A percentile compares a stretch with the other conserved stretches of the same genome.
phyloP scores from a whole-genome alignment of 2,113 vertebrate species.

The Triplophysa rosa region DNA sequence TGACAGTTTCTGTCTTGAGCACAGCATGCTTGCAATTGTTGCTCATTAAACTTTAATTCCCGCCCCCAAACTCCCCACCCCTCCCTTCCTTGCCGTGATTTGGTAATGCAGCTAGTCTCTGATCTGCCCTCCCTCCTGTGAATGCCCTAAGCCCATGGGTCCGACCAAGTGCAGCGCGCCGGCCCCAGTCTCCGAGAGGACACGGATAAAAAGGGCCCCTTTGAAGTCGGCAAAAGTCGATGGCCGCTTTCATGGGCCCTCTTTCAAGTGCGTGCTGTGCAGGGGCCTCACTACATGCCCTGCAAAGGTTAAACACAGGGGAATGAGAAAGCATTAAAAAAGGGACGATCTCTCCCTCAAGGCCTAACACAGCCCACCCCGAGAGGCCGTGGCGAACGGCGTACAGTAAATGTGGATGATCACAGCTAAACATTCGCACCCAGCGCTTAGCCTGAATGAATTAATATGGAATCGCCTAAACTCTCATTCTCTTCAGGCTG shows the following conservation, averaged over 20 bases:
- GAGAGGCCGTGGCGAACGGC: background rate
- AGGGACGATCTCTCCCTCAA: conserved; percentile 36
- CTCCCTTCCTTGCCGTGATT: conserved; percentile 63
- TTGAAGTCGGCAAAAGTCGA: conserved; percentile 80
- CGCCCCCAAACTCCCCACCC: conserved; percentile 63
- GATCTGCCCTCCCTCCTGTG: conserved; percentile 71
- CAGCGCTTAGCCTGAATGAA: conserved; percentile 8
- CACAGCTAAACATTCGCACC: conserved; percentile 19
- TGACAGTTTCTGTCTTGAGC: conserved; percentile 52
- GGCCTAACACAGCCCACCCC: conserved; percentile 18
- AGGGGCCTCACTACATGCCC: conserved; percentile 67
- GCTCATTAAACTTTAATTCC: conserved; percentile 81
- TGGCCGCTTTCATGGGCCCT: conserved; percentile 79
- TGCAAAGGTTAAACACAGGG: conserved; percentile 70
- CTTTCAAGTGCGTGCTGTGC: conserved; percentile 78
- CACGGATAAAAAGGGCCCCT: conserved; percentile 70
- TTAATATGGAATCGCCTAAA: background rate
- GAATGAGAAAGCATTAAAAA: conserved; percentile 48
- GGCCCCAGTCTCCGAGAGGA: conserved; percentile 74
- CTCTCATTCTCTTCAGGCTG: conserved; percentile 28
- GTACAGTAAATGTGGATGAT: conserved; percentile 18
- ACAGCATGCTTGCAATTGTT: conserved; percentile 78
- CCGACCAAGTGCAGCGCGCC: conserved; percentile 69
- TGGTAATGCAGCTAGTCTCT: conserved; percentile 76
- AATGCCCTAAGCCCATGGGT: conserved; percentile 78